Base-by-base conservation (phyloP, 2,888 invertebrate species). In the Digitonthophagus gazella region DNA sequence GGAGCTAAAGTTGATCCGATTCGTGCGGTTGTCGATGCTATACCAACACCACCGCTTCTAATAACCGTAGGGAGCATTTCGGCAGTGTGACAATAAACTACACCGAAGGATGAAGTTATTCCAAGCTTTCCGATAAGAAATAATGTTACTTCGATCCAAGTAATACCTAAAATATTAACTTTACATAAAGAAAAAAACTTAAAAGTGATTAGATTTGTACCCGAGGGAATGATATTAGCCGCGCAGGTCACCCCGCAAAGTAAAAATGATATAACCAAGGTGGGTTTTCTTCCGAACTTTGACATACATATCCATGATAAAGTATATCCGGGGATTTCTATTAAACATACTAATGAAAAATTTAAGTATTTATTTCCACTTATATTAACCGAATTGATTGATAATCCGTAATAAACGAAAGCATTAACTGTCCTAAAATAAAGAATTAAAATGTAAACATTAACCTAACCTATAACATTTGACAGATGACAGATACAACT, bases 281-380 rank as follows among this genome's bases (percentile, higher is more conserved):
- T 84, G 71, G 82, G 75, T 67, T 85, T 82, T 64, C 88, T 79
- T 1, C 88, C 88, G 15, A 86, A 75, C 75, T 84, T 84, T 58
- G 84, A 83, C 73, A 87, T 83, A 63, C 81, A 81, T 19, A 86
- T 73, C 86, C 86, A 80, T 0, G 86, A 86, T 66, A 87, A 68
- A 2, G 84, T 81, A 74, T 88, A 88, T 1, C 88, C 87, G 3
- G 89, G 88, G 73, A 88, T 87, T 79, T 89, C 88, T 4, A 88
- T 82, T 11, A 88, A 78, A 71, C 87, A 86, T 1, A 88, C 88
- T 20, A 89, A 77, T 6, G 88, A 84, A 77, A 90, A 91, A 80
- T 90, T 91, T 1, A 88, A 71, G 77, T 90, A 90, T 78, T 90
- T 89, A 77, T 90, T 87, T 8, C 90, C 90, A 68, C 87, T 87